Conservation (phyloP, 53 echinoderm and acorn worm species). For the Mesocentrotus franciscanus region DNA sequence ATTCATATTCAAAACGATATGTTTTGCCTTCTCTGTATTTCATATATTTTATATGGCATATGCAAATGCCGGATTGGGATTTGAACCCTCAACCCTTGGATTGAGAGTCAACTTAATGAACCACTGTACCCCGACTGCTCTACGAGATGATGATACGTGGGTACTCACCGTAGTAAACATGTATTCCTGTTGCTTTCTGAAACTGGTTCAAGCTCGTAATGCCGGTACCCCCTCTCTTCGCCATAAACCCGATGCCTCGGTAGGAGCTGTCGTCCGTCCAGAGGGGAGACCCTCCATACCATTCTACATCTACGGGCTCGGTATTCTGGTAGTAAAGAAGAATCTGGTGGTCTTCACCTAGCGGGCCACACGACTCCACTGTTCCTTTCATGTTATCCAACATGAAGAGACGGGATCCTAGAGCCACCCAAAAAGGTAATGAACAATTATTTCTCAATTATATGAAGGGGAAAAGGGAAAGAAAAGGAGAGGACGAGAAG, state of each 20-base stretch:
- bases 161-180: conserved; percentile 25
- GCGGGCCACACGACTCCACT: conserved; percentile 18
- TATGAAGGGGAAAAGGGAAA: not conserved
- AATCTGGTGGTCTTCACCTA: conserved; percentile 16
- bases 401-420: conserved; percentile 31
- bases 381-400: conserved; percentile 38
- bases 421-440: not conserved
- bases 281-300: conserved; percentile 31
- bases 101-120: no score
- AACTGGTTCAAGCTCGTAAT: not conserved
- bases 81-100: no score
- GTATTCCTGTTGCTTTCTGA: not conserved
- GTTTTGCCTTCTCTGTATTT: no score
- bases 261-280: conserved; percentile 11
- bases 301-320: conserved; percentile 25
- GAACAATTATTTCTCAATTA: not conserved
- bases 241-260: conserved; percentile 16
- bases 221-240: not conserved
- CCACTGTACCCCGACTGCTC: not conserved
- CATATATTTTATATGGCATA: not conserved
- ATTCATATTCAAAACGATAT: no score
- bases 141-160: not conserved
- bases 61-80: no score
- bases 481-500: not conserved
- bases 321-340: not conserved